Conservation (phyloP, 2,888 invertebrate genomes). For the Hedya salicella region DNA sequence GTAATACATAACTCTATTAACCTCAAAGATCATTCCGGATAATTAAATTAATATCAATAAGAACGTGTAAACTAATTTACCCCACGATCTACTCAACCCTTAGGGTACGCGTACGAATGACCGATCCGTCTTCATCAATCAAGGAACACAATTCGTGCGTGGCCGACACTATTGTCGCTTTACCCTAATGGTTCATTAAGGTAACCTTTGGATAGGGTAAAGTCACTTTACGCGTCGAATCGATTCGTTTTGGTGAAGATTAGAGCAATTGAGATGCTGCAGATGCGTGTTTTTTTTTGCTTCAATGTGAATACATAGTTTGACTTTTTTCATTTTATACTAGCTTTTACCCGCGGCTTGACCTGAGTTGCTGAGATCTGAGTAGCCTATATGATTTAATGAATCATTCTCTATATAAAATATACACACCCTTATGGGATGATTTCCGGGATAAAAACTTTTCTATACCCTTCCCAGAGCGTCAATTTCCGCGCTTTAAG, state of each 20-base stretch:
- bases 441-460: too few relatives aligned
- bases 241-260: constrained; percentile 28
- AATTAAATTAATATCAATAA: constrained; percentile 19
- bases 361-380: too few relatives aligned
- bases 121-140: constrained; percentile 62
- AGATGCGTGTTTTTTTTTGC: constrained; percentile 6
- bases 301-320: background rate
- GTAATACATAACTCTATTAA: constrained; percentile 13
- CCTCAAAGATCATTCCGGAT: constrained; percentile 32
- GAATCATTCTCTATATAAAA: too few relatives aligned
- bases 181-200: constrained; percentile 56
- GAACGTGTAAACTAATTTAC: constrained; percentile 23
- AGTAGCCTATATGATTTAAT: too few relatives aligned
- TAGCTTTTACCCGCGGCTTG: too few relatives aligned
- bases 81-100: constrained; percentile 16
- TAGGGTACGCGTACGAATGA: constrained; percentile 18
- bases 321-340: constrained; percentile 12
- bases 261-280: constrained; percentile 26
- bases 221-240: constrained; percentile 48
- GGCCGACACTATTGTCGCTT: constrained; percentile 49
- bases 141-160: constrained; percentile 50
- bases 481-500: too few relatives aligned
- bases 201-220: constrained; percentile 45
- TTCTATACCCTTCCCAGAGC: too few relatives aligned
- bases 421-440: too few relatives aligned